These are phyloP conservation scores for Phoeniculus purpureus DNA, from an alignment of 2,797 vertebrate genomes.

Conservation along the genomic window DNA sequence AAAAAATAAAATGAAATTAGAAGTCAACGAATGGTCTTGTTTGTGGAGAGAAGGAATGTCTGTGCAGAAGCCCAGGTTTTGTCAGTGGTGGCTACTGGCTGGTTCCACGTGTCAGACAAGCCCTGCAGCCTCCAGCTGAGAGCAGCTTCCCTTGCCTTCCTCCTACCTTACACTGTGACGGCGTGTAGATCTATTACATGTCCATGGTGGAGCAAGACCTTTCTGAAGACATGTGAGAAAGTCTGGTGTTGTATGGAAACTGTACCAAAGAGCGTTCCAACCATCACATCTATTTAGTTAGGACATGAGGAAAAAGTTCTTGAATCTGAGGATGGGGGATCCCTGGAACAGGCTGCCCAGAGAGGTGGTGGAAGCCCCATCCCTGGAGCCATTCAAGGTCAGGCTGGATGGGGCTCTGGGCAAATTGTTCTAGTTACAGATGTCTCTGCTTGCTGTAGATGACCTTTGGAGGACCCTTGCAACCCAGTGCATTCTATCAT, in stretches of 20 bases:
- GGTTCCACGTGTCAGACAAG: neutral
- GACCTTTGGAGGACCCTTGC: too few relatives aligned
- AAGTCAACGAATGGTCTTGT: neutral
- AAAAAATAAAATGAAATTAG: slow-evolving; percentile 27
- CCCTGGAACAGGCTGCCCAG: too few relatives aligned
- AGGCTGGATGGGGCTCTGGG: too few relatives aligned
- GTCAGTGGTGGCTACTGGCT: neutral
- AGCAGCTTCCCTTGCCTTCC: neutral
- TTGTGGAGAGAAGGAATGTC: neutral
- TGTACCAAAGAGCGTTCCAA: neutral
- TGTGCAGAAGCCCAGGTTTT: neutral
- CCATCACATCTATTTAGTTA: too few relatives aligned
- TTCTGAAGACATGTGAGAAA: neutral
- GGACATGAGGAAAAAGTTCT: too few relatives aligned
- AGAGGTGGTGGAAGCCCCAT: too few relatives aligned
- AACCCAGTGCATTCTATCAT: too few relatives aligned
- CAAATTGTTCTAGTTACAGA: too few relatives aligned
- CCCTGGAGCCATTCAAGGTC: too few relatives aligned
- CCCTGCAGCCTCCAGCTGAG: neutral
- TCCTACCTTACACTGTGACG: neutral
- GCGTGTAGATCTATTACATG: fast-evolving
- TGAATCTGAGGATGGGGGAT: too few relatives aligned
- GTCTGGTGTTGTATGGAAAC: neutral
- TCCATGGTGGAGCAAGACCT: neutral
- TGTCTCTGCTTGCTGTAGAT: too few relatives aligned